Conservation (phyloP, 1,140 invertebrate species). For the Caligus rogercresseyi region DNA sequence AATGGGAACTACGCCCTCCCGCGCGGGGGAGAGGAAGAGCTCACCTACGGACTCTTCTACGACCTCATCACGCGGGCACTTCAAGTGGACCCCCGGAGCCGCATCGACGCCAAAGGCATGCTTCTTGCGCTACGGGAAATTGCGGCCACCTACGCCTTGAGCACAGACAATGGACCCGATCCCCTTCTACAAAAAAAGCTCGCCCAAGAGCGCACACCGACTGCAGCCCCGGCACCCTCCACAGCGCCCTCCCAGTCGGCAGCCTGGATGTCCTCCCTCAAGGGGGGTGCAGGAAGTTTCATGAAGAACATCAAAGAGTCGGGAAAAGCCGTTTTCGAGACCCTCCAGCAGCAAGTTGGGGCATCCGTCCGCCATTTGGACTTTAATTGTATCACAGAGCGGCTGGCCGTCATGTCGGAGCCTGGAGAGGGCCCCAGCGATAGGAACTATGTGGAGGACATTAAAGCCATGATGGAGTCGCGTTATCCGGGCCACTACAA, state of each 20-base stretch:
- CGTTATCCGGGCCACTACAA: slow-evolving; percentile 10
- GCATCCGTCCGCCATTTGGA: neutral
- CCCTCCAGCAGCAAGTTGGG: neutral
- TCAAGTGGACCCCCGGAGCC: slow-evolving; percentile 53
- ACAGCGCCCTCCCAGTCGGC: neutral
- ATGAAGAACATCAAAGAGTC: slow-evolving; percentile 4
- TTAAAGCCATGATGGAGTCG: slow-evolving; percentile 13
- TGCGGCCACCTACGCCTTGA: neutral
- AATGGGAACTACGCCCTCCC: slow-evolving; percentile 86
- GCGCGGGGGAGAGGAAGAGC: slow-evolving; percentile 41
- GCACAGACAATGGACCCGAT: neutral
- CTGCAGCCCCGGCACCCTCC: no score
- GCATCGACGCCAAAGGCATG: slow-evolving; percentile 53
- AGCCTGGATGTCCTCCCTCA: neutral
- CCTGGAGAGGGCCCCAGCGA: slow-evolving; percentile 3
- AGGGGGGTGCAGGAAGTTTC: slow-evolving; percentile 7
- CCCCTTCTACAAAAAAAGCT: neutral
- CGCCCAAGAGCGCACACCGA: no score
- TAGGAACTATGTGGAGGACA: slow-evolving; percentile 18
- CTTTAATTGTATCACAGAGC: slow-evolving; percentile 8
- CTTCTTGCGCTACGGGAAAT: slow-evolving; percentile 28
- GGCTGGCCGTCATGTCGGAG: slow-evolving; percentile 15
- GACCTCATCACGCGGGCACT: slow-evolving; percentile 78
- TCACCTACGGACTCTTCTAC: slow-evolving; percentile 62
- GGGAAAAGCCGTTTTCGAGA: neutral